Base-by-base conservation (phyloP, 1,140 invertebrate species). In the Luehdorfia chinensis region DNA sequence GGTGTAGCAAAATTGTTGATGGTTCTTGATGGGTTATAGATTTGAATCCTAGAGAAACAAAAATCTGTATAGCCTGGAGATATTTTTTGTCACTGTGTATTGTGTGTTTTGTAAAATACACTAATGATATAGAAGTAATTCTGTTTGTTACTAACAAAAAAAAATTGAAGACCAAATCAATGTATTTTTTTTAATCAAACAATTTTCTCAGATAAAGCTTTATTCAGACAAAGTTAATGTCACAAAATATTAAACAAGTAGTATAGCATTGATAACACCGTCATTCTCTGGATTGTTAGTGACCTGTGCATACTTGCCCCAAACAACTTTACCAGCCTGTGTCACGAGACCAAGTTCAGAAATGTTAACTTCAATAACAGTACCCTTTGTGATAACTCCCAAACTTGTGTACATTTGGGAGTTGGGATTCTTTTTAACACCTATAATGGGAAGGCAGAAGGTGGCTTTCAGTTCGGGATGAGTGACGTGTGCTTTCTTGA, bases 271-370 rank as follows among this genome's bases (percentile, higher is more conserved):
- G 33, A 99, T 98, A 79, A 98, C 99, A 16, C 98, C 98, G 92
- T 99, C 98, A 89, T 99, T 99, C 86, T 99, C 98, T 4, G 98
- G 98, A 88, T 99, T 97, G 83, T 99, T 99, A 0, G 98, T 99
- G 8, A 99, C 97, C 87, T 99, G 98, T 0, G 98, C 98, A 88
- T 98, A 99, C 91, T 99, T 99, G 56, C 98, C 98, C 98, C 98
- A 99, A 1, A 99, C 96, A 51, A 99, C 97, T 93, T 99, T 99
- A 47, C 98, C 98, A 21, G 95, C 94, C 84, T 99, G 97, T 5
- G 98, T 99, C 0, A 99, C 98, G 31, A 99, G 89, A 89, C 98
- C 98, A 32, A 99, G 89, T 88, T 99, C 98, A 36, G 96, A 98
- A 59, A 99, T 97, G 81, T 99, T 99, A 0, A 99, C 94, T 91